A percentile compares a stretch with the other conserved stretches of the same genome.
These are phyloP conservation scores for Malurus splendens DNA, from an alignment of 2,797 vertebrate genomes.

Conservation along the genomic window DNA sequence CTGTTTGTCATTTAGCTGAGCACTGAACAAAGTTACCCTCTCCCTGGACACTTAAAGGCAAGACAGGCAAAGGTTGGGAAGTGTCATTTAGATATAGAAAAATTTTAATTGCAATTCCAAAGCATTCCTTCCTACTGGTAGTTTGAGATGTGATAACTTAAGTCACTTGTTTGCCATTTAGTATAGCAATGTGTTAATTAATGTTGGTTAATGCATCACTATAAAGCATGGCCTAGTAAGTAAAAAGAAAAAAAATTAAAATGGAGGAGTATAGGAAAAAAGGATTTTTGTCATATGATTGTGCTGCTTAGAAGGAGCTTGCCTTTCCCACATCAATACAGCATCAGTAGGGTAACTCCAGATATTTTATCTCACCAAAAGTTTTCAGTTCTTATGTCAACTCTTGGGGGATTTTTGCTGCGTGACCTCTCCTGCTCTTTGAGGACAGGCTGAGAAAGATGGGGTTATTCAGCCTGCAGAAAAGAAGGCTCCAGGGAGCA, in stretches of 20 bases:
- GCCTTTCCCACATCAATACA: neutral
- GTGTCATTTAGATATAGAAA: neutral
- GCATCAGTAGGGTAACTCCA: neutral
- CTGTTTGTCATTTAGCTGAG: neutral
- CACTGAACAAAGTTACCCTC: neutral
- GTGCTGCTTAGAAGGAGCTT: accelerated
- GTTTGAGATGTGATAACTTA: neutral
- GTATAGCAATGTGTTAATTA: neutral
- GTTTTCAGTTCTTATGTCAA: neutral
- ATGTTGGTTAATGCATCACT: neutral
- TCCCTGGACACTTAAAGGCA: neutral
- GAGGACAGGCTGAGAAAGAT: neutral
- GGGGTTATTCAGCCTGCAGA: neutral
- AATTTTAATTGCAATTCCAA: neutral
- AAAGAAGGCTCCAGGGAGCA: neutral
- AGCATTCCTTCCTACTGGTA: neutral
- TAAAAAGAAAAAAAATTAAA: neutral
- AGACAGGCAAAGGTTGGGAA: neutral
- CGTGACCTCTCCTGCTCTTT: neutral
- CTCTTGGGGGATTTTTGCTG: neutral
- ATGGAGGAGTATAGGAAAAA: neutral
- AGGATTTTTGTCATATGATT: neutral
- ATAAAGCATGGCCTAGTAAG: neutral
- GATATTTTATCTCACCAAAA: neutral
- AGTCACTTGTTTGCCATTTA: neutral